Evolutionary conservation across 2,113 vertebrate species (phyloP).

Genomic region (Mungos mungo): DNA sequence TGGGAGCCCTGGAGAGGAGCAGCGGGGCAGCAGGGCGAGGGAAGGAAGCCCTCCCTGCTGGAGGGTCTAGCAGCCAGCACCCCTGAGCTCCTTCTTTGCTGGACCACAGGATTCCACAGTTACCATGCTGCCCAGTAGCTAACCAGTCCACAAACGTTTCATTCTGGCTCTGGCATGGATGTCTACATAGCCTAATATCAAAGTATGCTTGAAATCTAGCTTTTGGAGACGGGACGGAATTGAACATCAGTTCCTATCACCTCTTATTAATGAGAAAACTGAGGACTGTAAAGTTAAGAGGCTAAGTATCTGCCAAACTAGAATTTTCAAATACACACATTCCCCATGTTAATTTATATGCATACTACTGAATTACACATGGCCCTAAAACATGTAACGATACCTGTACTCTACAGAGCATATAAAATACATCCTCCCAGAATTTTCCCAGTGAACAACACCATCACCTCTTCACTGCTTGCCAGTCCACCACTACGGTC

Average conservation of each 20-base stretch:
- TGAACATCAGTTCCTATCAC: not conserved
- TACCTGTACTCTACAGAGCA: not conserved
- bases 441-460: not conserved
- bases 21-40: not conserved
- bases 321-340: not conserved
- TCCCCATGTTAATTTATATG: not conserved
- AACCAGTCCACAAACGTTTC: too few relatives aligned
- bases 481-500: too few relatives aligned
- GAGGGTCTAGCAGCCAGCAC: not conserved
- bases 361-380: not conserved
- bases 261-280: constrained; percentile 12
- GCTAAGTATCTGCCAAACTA: not conserved
- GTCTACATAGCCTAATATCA: not conserved
- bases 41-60: fast-evolving
- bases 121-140: not conserved
- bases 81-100: not conserved
- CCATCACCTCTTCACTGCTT: too few relatives aligned
- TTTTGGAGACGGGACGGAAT: not conserved
- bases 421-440: not conserved
- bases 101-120: fast-evolving
- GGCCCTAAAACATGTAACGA: not conserved
- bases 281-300: not conserved
- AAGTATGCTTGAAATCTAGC: not conserved
- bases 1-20: not conserved
- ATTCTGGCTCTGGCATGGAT: not conserved